phyloP scores from a whole-genome alignment of 2,888 invertebrate genomes.

The Perizoma affinitatum region DNA sequence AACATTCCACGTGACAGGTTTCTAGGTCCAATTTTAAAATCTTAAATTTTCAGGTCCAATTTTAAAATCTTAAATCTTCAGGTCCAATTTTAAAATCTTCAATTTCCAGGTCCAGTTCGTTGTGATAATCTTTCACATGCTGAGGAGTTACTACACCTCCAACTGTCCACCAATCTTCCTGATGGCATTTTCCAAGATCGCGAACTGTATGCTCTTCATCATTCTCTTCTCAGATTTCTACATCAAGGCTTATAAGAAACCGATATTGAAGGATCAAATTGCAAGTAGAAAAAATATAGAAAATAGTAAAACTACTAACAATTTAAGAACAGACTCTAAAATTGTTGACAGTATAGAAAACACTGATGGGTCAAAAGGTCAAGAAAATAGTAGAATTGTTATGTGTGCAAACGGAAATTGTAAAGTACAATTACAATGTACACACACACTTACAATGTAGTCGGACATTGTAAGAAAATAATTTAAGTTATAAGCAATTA shows the following conservation, averaged over 20 bases:
- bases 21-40: too few species aligned
- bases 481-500: too few species aligned
- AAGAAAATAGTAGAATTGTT: neutral
- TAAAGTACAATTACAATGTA: too few species aligned
- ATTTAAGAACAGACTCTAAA: neutral
- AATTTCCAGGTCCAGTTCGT: conserved; percentile 21
- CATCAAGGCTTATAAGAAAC: conserved; percentile 8
- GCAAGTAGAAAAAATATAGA: neutral
- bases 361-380: neutral
- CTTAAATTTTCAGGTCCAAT: conserved; percentile 22
- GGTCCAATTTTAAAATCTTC: too few species aligned
- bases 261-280: neutral
- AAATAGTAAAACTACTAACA: neutral
- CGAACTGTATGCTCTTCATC: conserved; percentile 9
- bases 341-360: neutral
- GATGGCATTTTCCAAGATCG: conserved; percentile 1
- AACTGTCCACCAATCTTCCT: conserved; percentile 23
- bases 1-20: too few species aligned
- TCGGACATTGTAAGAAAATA: too few species aligned
- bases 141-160: conserved; percentile 33
- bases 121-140: conserved; percentile 20
- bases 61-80: too few species aligned
- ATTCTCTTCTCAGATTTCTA: conserved; percentile 19
- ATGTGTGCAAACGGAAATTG: too few species aligned
- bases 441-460: too few species aligned